Percentiles rank a stretch among this genome's conserved stretches.
Conservation (phyloP, 2,888 invertebrate genomes). For the Dilophus febrilis region DNA sequence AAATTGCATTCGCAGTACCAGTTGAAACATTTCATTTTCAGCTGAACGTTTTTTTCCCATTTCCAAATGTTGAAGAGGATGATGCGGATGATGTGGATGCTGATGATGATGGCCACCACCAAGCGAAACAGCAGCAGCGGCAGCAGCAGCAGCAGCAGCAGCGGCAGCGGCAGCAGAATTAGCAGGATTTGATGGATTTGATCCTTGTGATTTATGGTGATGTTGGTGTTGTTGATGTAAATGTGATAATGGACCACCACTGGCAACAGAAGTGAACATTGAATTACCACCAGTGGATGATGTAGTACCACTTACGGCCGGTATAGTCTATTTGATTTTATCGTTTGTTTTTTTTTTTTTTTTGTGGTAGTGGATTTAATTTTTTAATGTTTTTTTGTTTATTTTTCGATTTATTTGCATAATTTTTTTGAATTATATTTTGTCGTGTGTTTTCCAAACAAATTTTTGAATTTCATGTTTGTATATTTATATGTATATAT, state of each 20-base stretch:
- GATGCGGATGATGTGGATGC: no score
- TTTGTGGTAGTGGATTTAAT: no score
- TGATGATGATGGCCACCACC: constrained; percentile 34
- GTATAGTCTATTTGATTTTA: constrained; percentile 20
- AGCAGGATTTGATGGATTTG: neutral
- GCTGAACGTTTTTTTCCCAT: constrained; percentile 91
- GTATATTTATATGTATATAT: neutral
- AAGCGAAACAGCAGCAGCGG: constrained; percentile 29
- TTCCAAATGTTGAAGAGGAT: constrained; percentile 55
- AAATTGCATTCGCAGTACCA: constrained; percentile 51
- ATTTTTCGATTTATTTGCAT: constrained; percentile 4
- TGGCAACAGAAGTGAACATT: constrained; percentile 10
- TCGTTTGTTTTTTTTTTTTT: no score
- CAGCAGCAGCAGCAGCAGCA: constrained; percentile 27
- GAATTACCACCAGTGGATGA: constrained; percentile 1
- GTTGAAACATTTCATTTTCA: constrained; percentile 73
- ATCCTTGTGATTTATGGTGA: neutral
- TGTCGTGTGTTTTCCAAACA: neutral
- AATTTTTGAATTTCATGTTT: neutral
- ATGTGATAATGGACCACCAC: constrained; percentile 4
- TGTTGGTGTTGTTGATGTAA: neutral
- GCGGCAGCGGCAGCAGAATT: constrained; percentile 19
- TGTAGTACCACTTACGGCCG: constrained; percentile 18
- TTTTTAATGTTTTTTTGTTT: constrained; percentile 8
- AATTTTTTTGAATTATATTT: constrained; percentile 2